A percentile compares a stretch with the other conserved stretches of the same genome.
phyloP scores from a whole-genome alignment of 2,888 invertebrate genomes.

The Heteromurus nitidus region DNA sequence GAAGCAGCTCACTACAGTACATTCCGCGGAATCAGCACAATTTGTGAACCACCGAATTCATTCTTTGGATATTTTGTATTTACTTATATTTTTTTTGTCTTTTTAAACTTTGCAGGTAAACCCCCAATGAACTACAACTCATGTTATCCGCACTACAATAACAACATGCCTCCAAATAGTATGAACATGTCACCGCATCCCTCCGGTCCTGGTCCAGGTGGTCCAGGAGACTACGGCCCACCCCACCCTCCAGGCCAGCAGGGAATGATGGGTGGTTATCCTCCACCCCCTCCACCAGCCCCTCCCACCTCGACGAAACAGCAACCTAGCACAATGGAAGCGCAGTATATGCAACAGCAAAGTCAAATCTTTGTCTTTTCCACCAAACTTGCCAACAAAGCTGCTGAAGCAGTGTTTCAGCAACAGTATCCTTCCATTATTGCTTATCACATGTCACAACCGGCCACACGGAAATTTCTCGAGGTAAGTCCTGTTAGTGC shows the following conservation, averaged over 20 bases:
- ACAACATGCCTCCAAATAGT: slow-evolving; percentile 72
- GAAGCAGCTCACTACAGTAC: too few relatives aligned
- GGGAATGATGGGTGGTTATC: slow-evolving; percentile 50
- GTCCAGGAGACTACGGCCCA: slow-evolving; percentile 70
- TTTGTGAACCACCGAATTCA: too few relatives aligned
- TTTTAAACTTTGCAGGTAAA: slow-evolving; percentile 72
- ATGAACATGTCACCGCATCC: slow-evolving; percentile 72
- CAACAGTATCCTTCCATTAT: slow-evolving; percentile 91
- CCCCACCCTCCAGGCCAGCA: slow-evolving; percentile 57
- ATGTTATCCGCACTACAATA: slow-evolving; percentile 73
- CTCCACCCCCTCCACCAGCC: slow-evolving; percentile 57
- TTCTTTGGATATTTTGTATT: background rate
- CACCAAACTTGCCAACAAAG: slow-evolving; percentile 93
- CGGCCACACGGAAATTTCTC: slow-evolving; percentile 94
- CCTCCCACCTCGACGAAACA: slow-evolving; percentile 78
- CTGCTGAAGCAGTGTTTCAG: slow-evolving; percentile 92
- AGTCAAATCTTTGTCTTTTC: slow-evolving; percentile 99
- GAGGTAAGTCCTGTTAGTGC: slow-evolving; percentile 85
- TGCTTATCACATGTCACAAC: slow-evolving; percentile 95
- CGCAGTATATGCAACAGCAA: slow-evolving; percentile 94
- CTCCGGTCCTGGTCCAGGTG: slow-evolving; percentile 64
- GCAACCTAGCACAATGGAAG: slow-evolving; percentile 84
- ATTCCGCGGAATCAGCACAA: too few relatives aligned
- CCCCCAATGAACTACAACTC: slow-evolving; percentile 73
- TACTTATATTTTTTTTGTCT: too few relatives aligned